Conservation (phyloP, 2,888 invertebrate species). For the Gonocerus acuteangulatus region DNA sequence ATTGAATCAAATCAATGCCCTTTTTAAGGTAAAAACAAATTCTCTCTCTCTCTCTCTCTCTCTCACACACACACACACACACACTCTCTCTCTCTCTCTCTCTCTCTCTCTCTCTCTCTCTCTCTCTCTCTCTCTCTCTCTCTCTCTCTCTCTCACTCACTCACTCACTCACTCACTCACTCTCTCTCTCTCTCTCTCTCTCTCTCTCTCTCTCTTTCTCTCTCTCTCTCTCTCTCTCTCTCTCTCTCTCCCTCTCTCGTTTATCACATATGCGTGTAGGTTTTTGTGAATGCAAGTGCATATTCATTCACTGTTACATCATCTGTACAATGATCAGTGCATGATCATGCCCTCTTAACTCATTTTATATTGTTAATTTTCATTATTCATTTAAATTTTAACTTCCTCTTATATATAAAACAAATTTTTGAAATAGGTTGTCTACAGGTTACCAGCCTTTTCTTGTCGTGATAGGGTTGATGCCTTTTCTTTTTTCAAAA, state of each 20-base stretch:
- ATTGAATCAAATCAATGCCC: slow-evolving; percentile 59
- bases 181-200: slow-evolving; percentile 3
- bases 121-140: slow-evolving; percentile 5
- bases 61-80: not conserved
- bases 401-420: too few species aligned
- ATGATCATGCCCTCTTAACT: too few species aligned
- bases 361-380: too few species aligned
- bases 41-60: not conserved
- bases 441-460: too few species aligned
- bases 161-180: too few species aligned
- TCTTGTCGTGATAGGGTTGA: too few species aligned
- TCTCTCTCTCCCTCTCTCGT: slow-evolving; percentile 2
- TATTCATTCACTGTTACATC: too few species aligned
- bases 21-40: slow-evolving; percentile 53
- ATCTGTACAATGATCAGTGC: too few species aligned
- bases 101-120: slow-evolving; percentile 5
- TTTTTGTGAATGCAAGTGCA: not conserved
- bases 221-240: slow-evolving; percentile 5
- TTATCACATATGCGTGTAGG: not conserved
- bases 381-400: too few species aligned
- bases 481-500: too few species aligned
- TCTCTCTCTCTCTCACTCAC: not conserved
- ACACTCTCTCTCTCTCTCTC: slow-evolving; percentile 2
- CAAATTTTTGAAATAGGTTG: too few species aligned
- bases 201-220: slow-evolving; percentile 5